Evolutionary conservation across 2,113 vertebrate species (phyloP), one percentile per base, ranked within the genome.

Genomic region (Pimephales promelas): DNA sequence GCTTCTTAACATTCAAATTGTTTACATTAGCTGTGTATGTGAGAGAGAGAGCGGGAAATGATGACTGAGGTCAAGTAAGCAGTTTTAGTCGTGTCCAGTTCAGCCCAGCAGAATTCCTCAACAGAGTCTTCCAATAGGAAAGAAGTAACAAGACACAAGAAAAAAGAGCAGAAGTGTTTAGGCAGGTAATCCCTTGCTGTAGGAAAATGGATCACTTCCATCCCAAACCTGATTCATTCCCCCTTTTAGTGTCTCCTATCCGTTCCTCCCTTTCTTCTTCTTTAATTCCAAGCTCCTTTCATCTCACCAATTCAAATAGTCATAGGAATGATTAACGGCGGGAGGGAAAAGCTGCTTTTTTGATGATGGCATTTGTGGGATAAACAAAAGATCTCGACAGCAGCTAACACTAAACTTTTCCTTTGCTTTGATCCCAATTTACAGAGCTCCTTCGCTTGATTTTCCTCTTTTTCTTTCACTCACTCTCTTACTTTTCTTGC

Each of bases 341-440:
- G 57, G 83, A 59, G 75, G 49, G 62, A 16, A 16, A 75, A 74
- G 57, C 71, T 66, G 77, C 45, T 31, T 85, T 85, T 85, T 70
- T 82, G 68, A 85, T 85, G 71, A 75, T 85, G 71, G 78, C 49
- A 85, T 85, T 74, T 81, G 22, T 40, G 78, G 64, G 78, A 81
- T 75, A 85, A 85, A 85, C 84, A 73, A 85, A 84, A 81, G 56
- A 85, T 75, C 59, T 75, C 47, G 22, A 77, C 79, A 76, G 57
- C 49, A 36, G 47, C 47, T 54, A 82, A 64, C 34, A 31, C 40
- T 64, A n/a, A 66, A 77, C 57, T 61, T 83, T 45, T 34, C 52
- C 57, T 45, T 68, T 56, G 28, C 73, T 83, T 83, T 83, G 57
- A 76, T 83, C 82, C 40, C 22, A 66, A 52, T 77, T 83, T 83